Evolutionary conservation across 2,113 vertebrate genomes (phyloP).

Genomic region (Mus pahari): DNA sequence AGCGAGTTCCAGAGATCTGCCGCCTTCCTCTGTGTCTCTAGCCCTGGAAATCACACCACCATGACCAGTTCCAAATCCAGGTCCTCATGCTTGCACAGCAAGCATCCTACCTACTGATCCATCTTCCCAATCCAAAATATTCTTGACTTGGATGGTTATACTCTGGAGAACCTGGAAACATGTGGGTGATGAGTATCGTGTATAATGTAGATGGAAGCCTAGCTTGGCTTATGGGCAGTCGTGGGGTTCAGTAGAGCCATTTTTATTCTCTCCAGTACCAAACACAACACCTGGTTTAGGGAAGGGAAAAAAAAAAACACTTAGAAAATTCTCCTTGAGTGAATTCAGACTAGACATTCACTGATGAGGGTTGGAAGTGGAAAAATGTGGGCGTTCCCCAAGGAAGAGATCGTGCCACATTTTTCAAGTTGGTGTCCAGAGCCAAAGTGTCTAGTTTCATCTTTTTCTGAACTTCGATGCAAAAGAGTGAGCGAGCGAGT

Average conservation of each 20-base stretch:
- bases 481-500: neutral
- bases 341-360: slow-evolving; percentile 41
- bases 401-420: slow-evolving; percentile 6
- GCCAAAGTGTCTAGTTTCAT: slow-evolving; percentile 58
- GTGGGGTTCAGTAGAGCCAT: neutral
- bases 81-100: neutral
- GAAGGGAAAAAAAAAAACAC: neutral
- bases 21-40: neutral
- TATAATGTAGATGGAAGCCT: neutral
- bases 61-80: neutral
- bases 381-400: slow-evolving; percentile 36
- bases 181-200: neutral
- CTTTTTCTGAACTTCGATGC: slow-evolving; percentile 64
- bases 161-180: neutral
- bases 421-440: slow-evolving; percentile 54
- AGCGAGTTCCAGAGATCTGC: neutral
- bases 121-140: neutral
- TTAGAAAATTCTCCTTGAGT: slow-evolving; percentile 50
- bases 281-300: neutral
- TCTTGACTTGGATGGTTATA: neutral
- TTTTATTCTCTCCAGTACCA: neutral
- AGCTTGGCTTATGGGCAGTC: neutral
- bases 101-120: neutral
- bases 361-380: neutral
- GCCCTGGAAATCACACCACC: neutral